Base-by-base conservation (phyloP, 1,140 invertebrate genomes). In the Drosophila watanabei region DNA sequence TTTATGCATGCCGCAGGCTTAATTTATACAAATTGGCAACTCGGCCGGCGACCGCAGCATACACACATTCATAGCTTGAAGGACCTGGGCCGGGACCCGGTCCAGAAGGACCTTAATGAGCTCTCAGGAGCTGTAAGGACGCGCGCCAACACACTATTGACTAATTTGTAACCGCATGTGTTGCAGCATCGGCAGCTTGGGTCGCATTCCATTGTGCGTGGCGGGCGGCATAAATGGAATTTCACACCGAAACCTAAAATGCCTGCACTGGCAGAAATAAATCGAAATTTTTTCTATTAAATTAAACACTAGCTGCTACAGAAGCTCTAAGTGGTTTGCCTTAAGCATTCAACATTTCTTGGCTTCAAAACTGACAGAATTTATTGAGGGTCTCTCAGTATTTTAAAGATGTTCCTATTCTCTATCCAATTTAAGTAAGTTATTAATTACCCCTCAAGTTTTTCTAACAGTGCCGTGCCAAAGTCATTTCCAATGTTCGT, bases 91-190 rank as follows among this genome's bases (percentile, higher is more conserved):
- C 24, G 48, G 24, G 48, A 24, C 14, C 32, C 18, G 41, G 41
- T 16, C 37, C 48, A 30, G 20, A 46, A 66, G 63, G 58, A 69
- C 69, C 56, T 54, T 86, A 89, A 91, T 89, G 86, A 89, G 78
- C 78, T 85, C 78, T 85, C 16, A 28, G 60, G 41, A 57, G 75
- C 79, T 54, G 24, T 24, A 46, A 57, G 64, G 51, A 78, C 32
- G 66, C 41, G 28, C 30, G 39, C 20, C 43, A 18, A 71, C 73
- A 81, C 62, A 85, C 64, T 82, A 89, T 89, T 90, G 86, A 89
- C 86, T 89, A 89, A 89, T 89, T 89, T 89, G 87, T 78, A 75
- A 79, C 84, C 82, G 57, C 86, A 90, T 86, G 69, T 85, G 86
- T 73, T 89, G 86, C 82, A 89, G 60, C 78, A 58, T 73, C 52